These are phyloP conservation scores for Heteropelma amictum DNA, from an alignment of 2,888 invertebrate genomes.

Conservation along the genomic window DNA sequence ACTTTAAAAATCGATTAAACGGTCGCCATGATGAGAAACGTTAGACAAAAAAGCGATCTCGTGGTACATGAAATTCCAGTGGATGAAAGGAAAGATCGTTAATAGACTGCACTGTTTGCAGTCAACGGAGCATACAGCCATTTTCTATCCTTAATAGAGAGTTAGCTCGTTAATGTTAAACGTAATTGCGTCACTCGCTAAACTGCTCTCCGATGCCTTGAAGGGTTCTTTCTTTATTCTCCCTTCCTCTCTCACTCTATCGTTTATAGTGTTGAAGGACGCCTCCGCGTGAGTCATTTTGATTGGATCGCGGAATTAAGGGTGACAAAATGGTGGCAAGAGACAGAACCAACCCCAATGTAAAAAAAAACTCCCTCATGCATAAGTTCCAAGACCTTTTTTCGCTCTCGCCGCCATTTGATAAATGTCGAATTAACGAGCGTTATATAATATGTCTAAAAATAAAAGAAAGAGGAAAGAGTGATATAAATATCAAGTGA, in stretches of 20 bases:
- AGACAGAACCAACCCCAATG: conserved; percentile 5
- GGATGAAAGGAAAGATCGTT: conserved; percentile 58
- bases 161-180: conserved; percentile 77
- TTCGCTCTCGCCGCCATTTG: conserved; percentile 21
- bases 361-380: neutral
- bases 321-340: conserved; percentile 69
- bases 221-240: conserved; percentile 34
- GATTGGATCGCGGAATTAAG: conserved; percentile 74
- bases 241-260: conserved; percentile 4
- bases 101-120: conserved; percentile 75
- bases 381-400: conserved; percentile 24
- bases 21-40: too few species aligned
- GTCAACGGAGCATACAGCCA: conserved; percentile 77
- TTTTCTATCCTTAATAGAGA: conserved; percentile 72
- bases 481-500: too few species aligned
- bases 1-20: too few species aligned
- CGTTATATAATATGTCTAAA: conserved; percentile 26
- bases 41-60: too few species aligned
- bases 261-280: conserved; percentile 61
- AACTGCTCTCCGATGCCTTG: conserved; percentile 34
- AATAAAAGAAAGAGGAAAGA: conserved; percentile 18
- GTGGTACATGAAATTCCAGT: neutral
- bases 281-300: conserved; percentile 74
- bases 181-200: conserved; percentile 76
- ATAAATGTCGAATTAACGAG: conserved; percentile 17